Evolutionary conservation across 2,113 vertebrate genomes (phyloP), one percentile per base, ranked within the genome.

Genomic region (Anoplopoma fimbria): DNA sequence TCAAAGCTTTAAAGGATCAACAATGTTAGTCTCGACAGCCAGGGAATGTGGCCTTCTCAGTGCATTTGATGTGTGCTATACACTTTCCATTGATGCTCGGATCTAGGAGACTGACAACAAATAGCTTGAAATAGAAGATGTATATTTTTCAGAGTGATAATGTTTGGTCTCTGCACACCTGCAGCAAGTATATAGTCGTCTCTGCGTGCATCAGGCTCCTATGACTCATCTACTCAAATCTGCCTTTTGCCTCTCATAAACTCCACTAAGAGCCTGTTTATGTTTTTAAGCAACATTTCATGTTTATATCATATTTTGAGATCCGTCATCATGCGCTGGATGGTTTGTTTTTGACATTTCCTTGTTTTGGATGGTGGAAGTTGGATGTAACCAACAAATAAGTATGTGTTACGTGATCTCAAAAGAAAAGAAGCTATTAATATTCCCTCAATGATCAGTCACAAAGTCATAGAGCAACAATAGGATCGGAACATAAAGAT

Each of bases 121-220:
- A 83, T 77, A 81, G 19, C 19, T 9, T n/a, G 53, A 55, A 45
- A 79, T 62, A 75, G 25, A 34, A 49, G 31, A 79, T 64, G 40
- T 12, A 9, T 21, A 49, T 4, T 23, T 68, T 81, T 4, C 27
- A 70, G 31, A 38, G 53, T 72, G 61, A 69, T 53, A n/a, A 1
- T 69, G 38, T 62, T 58, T n/a, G n/a, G n/a, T 85, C 86, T 83
- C 67, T 65, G 53, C 72, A 81, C 27, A 73, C 31, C 55, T 65
- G 67, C 47, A 74, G 67, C 45, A 78, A 85, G 45, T 51, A 77
- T 77, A 60, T 64, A 79, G 70, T 84, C 57, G 69, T 73, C 29
- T 57, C 36, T 65, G 73, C n/a, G 73, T 23, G 7, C 14, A 45
- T 60, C 45, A 31, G 23, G 42, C 70, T 73, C 29, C 63, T 3